Evolutionary conservation across 2,113 vertebrate genomes (phyloP).

Genomic region (Sorex araneus): DNA sequence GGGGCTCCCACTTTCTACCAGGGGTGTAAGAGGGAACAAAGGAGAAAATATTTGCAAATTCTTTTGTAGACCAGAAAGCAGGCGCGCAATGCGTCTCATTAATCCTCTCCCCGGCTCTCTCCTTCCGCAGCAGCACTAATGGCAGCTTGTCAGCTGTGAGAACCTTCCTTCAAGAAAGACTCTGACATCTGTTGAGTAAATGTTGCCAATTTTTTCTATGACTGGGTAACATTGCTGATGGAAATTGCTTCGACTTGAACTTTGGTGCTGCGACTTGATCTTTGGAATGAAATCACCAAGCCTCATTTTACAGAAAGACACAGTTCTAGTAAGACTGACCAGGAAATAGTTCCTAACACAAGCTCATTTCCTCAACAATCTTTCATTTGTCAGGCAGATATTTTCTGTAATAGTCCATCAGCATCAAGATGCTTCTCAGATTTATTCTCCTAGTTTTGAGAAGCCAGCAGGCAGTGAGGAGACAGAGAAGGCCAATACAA

Average conservation of each 20-base stretch:
- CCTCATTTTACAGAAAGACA: slow-evolving; percentile 71
- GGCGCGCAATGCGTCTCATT: too few relatives aligned
- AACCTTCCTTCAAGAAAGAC: slow-evolving; percentile 63
- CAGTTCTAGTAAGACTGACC: slow-evolving; percentile 61
- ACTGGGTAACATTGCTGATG: slow-evolving; percentile 72
- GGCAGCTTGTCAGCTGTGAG: slow-evolving; percentile 56
- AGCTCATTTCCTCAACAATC: slow-evolving; percentile 65
- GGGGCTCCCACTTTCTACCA: background rate
- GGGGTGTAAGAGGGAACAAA: slow-evolving; percentile 16
- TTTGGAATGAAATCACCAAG: slow-evolving; percentile 71
- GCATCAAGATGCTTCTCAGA: slow-evolving; percentile 52
- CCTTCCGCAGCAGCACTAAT: background rate
- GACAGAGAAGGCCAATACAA: background rate
- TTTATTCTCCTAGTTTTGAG: slow-evolving; percentile 38
- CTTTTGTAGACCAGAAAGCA: slow-evolving; percentile 44
- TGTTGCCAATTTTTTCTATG: slow-evolving; percentile 60
- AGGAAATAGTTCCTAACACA: slow-evolving; percentile 64
- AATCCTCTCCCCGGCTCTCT: too few relatives aligned
- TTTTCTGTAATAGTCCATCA: slow-evolving; percentile 64
- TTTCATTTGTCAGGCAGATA: slow-evolving; percentile 66
- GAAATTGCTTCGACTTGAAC: slow-evolving; percentile 74
- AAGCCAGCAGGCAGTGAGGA: background rate
- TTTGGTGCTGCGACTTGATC: slow-evolving; percentile 68
- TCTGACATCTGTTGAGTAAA: slow-evolving; percentile 71
- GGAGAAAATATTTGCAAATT: slow-evolving; percentile 59